Base-by-base conservation (phyloP, 92 coral and sea anemone genomes). In the Palythoa heliodiscus region DNA sequence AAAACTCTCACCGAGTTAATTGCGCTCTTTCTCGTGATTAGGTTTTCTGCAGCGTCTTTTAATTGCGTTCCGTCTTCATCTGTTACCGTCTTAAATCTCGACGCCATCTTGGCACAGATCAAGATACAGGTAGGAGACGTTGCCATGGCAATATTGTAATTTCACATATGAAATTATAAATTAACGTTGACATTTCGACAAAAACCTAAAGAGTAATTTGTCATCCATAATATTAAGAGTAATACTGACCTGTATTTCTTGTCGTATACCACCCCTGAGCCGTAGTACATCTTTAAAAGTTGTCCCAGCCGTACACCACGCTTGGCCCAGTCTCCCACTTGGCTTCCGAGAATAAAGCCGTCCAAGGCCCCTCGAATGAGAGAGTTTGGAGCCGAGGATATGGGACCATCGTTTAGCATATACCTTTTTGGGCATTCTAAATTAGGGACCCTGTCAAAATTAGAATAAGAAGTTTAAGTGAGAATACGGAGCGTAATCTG, bases 221-320 rank as follows among this genome's bases (percentile, higher is more conserved):
- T n/a, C n/a, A n/a, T 37, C 3, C 4, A 9, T 16, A 67, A 68
- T 38, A 52, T 38, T n/a, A 80, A 55, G 37, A 3, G 3, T 22
- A 29, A 11, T 35, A 61, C 60, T 54, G 47, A 84, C 72, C 60
- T 66, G 72, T 61, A 82, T 2, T 53, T 87, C 4, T 71, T 54
- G 76, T 91, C 93, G 50, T 88, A 91, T 24, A 83, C 87, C 8
- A 91, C 82, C 47, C 93, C 93, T 29, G 92, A 66, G 52, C 93
- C 91, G 66, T 93, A 93, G 83, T 93, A 93, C 96, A 93, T 93
- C 73, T 93, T 87, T 70, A 93, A 76, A 69, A 93, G 60, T 77
- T 93, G 96, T 35, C 94, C 92, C 64, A 93, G 88, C 13, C 96
- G 91, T 29, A 93, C 92, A 7, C 93, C 92, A 53, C 78, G 83